Base-by-base conservation (phyloP, 1,140 invertebrate genomes). In the Drosophila repletoides region DNA sequence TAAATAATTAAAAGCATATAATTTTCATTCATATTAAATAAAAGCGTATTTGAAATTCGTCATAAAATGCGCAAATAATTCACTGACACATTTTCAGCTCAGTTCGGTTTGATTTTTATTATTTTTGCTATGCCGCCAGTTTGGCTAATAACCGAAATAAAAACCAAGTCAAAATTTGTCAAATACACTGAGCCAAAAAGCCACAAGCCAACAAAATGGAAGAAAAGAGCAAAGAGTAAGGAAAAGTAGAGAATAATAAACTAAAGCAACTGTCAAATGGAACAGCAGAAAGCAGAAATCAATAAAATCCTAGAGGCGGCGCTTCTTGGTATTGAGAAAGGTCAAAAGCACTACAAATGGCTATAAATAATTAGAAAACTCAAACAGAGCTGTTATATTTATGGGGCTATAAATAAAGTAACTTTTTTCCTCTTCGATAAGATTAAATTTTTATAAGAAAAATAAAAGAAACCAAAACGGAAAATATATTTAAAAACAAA, bases 121-220 rank as follows among this genome's bases (percentile, higher is more conserved):
- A 70, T 72, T 70, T 70, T 58, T 46, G 51, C 49, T 55, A 19
- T 46, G 70, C 59, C 70, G 70, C 70, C 70, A 69, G 66, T 49
- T 72, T 72, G 70, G 66, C 70, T 72, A 72, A 72, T 72, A 72
- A 72, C 59, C 59, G 52, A 72, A 36, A 70, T 72, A 70, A 70
- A 70, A 70, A 58, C 52, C 29, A 69, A 69, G 33, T 34, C 34
- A 29, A 56, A 69, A 63, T 52, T 56, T 69, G 51, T 52, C 58
- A 66, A 58, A 19, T 21, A 33, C 59, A 51, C 28, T 49, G 56
- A 21, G 45, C 56, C 43, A 31, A 51, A 34, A 22, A 45, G 40
- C 28, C 28, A 40, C 53, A 10, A 66, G 33, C 9, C 36, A 58
- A 19, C 52, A 38, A 48, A n/a, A 1, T 24, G 22, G 24, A 5